Evolutionary conservation across 64 coral and sea anemone species (phyloP).

Genomic region (Stylophora pistillata): DNA sequence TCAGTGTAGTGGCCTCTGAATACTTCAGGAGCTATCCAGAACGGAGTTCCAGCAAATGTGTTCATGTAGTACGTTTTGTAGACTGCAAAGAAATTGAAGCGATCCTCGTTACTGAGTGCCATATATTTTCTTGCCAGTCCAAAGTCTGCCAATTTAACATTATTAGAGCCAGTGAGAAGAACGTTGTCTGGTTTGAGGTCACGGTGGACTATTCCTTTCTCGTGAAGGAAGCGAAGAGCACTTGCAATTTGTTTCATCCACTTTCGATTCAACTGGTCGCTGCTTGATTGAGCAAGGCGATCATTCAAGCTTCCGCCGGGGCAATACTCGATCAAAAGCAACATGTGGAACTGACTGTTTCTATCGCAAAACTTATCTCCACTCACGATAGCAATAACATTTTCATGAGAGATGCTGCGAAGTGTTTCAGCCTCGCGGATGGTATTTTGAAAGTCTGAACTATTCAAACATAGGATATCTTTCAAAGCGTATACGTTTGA

Average conservation of each 20-base stretch:
- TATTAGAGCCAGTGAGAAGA: background rate
- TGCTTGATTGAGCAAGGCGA: background rate
- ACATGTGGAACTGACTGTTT: too few species aligned
- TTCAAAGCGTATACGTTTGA: background rate
- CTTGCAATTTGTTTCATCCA: conserved; percentile 40
- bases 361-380: background rate
- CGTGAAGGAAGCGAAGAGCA: conserved; percentile 15
- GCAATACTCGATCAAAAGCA: conserved; percentile 69
- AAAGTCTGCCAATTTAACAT: conserved; percentile 39
- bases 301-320: conserved; percentile 43
- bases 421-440: background rate
- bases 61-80: conserved; percentile 27
- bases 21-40: conserved; percentile 63
- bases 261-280: background rate
- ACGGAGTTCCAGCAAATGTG: conserved; percentile 11
- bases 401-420: background rate
- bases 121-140: conserved; percentile 34
- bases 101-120: background rate
- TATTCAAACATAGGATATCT: background rate
- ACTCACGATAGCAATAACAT: background rate
- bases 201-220: conserved; percentile 21
- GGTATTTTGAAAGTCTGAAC: background rate
- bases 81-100: background rate
- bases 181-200: conserved; percentile 57
- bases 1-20: conserved; percentile 52